Base-by-base conservation (phyloP, 35 echinoderm and acorn worm genomes). In the Eucidaris tribuloides region DNA sequence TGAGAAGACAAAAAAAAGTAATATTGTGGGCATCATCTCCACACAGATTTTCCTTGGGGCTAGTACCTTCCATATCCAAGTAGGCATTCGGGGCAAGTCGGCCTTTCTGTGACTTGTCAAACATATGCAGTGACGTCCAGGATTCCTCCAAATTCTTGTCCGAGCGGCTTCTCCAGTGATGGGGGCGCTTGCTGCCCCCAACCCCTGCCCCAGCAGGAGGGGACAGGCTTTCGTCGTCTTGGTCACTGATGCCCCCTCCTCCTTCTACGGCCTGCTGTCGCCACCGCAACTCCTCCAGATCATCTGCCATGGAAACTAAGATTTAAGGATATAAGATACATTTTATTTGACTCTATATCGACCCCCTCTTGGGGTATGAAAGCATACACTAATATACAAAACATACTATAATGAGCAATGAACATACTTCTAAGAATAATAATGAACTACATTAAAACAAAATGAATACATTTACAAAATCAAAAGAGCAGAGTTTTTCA, bases 101-200 rank as follows among this genome's bases (percentile, higher is more conserved):
- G 50, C 94, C 94, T 56, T 71, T 84, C 23, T 97, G 94, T 18
- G 86, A 92, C 59, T 97, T 97, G 36, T 97, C 79, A 66, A 97
- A 97, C 36, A 97, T 68, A 32, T 74, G 82, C 4, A 97, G 45
- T 15, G 94, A 97, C 9, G 85, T 86, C 94, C 94, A 97, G 1
- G 94, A 97, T 44, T 92, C 82, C 52, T 97, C 89, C 2, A 97
- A 57, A 59, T 90, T 97, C 6, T 85, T 54, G 28, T 90, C 88
- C 18, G 82, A 78, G n/a, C 91, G 82, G 28, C 79, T 63, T 46
- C 86, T 79, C 65, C 80, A 89, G 42, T 88, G 80, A 30, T 82
- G 50, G 28, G 84, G 74, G 38, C 88, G 71, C 42, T 44, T 38
- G 0, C 64, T 46, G 9, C 9, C 48, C 9, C 48, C 48, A 11